Evolutionary conservation across 2,888 invertebrate species (phyloP).

Genomic region (Agrenia bidenticulata): DNA sequence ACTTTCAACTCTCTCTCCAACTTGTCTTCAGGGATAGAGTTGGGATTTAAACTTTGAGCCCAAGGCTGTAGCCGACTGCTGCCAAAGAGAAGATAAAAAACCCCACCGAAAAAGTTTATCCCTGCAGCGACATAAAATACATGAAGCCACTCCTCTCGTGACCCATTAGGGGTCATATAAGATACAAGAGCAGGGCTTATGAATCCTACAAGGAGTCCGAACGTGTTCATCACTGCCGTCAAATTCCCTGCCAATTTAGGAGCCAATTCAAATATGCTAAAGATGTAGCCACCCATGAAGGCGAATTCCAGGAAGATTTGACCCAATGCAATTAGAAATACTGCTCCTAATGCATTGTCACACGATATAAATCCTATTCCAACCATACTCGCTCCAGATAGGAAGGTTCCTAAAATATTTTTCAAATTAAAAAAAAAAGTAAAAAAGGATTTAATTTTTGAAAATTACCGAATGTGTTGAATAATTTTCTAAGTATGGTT

Average conservation of each 20-base stretch:
- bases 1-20: conserved; percentile 26
- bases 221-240: conserved; percentile 58
- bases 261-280: conserved; percentile 59
- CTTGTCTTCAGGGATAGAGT: conserved; percentile 6
- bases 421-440: background rate
- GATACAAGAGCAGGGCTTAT: conserved; percentile 56
- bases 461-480: conserved; percentile 54
- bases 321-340: conserved; percentile 55
- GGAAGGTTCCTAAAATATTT: conserved; percentile 2
- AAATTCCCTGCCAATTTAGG: conserved; percentile 59
- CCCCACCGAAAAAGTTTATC: conserved; percentile 55
- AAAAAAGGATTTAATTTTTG: background rate
- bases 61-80: conserved; percentile 58
- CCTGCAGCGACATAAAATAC: conserved; percentile 57
- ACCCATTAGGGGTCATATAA: conserved; percentile 56
- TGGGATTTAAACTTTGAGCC: conserved; percentile 52
- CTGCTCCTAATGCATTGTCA: conserved; percentile 55
- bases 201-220: conserved; percentile 57
- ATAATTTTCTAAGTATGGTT: conserved; percentile 54
- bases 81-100: conserved; percentile 57
- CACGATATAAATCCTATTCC: conserved; percentile 14
- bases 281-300: conserved; percentile 57
- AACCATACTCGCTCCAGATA: background rate
- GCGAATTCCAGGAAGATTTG: conserved; percentile 53
- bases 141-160: conserved; percentile 57